Evolutionary conservation across 1,140 invertebrate species (phyloP).

Genomic region (Temnothorax longispinosus): DNA sequence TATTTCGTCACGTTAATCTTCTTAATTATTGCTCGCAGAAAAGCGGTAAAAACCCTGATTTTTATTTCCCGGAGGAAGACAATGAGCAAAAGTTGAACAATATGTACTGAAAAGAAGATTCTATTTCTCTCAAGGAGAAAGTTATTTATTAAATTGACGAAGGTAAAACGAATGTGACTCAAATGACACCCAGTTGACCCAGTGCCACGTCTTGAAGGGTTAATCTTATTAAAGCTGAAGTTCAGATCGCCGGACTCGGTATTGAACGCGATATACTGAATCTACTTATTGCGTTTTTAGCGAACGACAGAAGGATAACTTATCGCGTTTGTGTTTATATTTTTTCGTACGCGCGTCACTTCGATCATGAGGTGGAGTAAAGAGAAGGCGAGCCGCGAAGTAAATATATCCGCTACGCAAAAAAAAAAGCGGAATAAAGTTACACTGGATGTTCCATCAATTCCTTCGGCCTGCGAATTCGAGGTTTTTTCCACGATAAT

Average conservation of each 20-base stretch:
- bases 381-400: not conserved
- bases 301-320: constrained; percentile 11
- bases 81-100: not conserved
- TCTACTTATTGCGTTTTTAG: constrained; percentile 4
- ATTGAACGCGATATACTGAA: not conserved
- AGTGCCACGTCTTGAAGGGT: not conserved
- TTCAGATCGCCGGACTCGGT: not conserved
- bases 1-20: not conserved
- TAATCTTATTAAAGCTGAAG: constrained; percentile 28
- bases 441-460: not conserved
- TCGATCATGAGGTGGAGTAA: not conserved
- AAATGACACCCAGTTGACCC: not conserved
- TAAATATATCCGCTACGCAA: not conserved
- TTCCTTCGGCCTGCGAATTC: not conserved
- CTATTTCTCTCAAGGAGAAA: not conserved
- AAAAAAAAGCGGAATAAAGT: not conserved
- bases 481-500: not conserved
- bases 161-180: not conserved
- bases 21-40: not conserved
- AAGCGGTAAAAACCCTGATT: not conserved
- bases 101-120: not conserved
- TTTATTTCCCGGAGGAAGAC: not conserved
- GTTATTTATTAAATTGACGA: not conserved
- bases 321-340: constrained; percentile 22
- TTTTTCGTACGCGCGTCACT: constrained; percentile 7